Conservation (phyloP, 2,888 invertebrate genomes). For the Parasteatoda lunata region DNA sequence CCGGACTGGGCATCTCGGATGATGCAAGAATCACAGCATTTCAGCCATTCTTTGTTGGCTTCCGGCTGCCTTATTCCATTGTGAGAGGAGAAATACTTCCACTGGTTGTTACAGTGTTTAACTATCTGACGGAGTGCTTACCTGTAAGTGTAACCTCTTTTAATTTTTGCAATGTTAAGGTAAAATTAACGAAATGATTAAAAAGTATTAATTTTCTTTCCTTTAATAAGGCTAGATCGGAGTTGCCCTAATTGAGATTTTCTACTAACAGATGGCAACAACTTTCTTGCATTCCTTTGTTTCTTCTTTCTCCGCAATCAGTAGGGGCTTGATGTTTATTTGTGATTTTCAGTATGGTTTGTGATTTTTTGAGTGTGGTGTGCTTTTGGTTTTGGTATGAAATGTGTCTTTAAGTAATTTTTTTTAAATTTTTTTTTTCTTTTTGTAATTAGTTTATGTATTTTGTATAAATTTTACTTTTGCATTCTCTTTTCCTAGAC, state of each 20-base stretch:
- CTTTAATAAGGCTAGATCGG: too few species aligned
- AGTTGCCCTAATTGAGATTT: too few species aligned
- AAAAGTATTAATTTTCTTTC: background rate
- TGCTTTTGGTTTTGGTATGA: too few species aligned
- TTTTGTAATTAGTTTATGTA: background rate
- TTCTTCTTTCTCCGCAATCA: too few species aligned
- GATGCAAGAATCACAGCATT: slow-evolving; percentile 81
- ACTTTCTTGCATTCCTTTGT: too few species aligned
- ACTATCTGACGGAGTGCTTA: slow-evolving; percentile 84
- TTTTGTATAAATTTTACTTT: background rate
- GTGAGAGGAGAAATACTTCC: slow-evolving; percentile 92
- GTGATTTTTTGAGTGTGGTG: too few species aligned
- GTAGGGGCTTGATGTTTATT: too few species aligned
- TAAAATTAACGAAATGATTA: background rate
- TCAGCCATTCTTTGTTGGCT: slow-evolving; percentile 87
- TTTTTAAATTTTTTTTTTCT: too few species aligned
- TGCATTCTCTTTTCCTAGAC: background rate
- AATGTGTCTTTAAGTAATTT: too few species aligned
- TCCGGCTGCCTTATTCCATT: slow-evolving; percentile 90
- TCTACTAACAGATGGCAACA: too few species aligned
- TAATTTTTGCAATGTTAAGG: background rate
- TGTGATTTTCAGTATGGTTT: too few species aligned
- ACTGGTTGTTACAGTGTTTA: slow-evolving; percentile 89
- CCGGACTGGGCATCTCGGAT: slow-evolving; percentile 83
- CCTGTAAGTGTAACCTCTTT: slow-evolving; percentile 77